These are phyloP conservation scores for Eupithecia subumbrata DNA, from an alignment of 2,888 invertebrate species.

Conservation along the genomic window DNA sequence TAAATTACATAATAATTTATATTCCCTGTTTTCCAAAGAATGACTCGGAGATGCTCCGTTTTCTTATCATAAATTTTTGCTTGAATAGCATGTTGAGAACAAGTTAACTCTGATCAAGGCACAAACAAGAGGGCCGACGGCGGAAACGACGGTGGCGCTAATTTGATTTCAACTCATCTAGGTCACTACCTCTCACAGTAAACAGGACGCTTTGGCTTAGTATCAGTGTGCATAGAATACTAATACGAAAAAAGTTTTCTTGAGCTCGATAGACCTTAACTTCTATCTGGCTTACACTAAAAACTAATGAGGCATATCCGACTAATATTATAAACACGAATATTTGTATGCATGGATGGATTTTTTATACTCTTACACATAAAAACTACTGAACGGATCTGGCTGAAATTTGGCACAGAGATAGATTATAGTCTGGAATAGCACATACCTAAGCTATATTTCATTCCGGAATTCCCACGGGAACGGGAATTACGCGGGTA, in stretches of 20 bases:
- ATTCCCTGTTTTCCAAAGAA: not conserved
- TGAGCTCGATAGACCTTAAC: not conserved
- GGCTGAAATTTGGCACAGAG: too few species aligned
- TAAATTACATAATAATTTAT: too few species aligned
- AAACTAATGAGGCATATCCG: not conserved
- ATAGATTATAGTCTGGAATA: too few species aligned
- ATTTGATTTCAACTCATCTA: slow-evolving; percentile 43
- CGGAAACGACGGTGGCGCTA: slow-evolving; percentile 30
- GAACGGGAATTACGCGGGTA: too few species aligned
- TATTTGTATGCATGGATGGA: too few species aligned
- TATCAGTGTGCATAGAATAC: not conserved
- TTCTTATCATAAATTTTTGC: too few species aligned
- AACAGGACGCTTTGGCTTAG: not conserved
- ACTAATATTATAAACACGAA: too few species aligned
- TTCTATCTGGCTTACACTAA: not conserved
- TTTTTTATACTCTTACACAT: too few species aligned
- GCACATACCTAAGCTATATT: too few species aligned
- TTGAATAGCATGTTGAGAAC: not conserved
- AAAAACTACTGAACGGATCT: too few species aligned
- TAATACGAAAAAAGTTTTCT: not conserved
- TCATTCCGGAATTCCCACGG: too few species aligned
- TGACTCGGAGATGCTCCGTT: too few species aligned
- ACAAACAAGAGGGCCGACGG: slow-evolving; percentile 37
- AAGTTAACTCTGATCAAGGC: slow-evolving; percentile 30
- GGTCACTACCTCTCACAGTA: slow-evolving; percentile 39